phyloP scores from a whole-genome alignment of 2,888 invertebrate genomes.

The Hydraecia micacea region DNA sequence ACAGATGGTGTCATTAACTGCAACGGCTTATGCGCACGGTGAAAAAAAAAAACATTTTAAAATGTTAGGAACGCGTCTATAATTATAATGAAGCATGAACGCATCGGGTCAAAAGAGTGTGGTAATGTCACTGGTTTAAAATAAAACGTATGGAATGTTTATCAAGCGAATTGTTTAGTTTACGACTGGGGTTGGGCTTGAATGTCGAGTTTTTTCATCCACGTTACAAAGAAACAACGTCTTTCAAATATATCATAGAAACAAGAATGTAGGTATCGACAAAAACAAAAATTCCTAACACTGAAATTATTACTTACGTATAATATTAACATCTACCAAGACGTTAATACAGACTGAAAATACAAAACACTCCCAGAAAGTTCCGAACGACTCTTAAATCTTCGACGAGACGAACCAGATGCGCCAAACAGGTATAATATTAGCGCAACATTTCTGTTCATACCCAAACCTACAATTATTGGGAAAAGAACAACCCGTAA shows the following conservation, averaged over 20 bases:
- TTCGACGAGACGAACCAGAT: slow-evolving; percentile 69
- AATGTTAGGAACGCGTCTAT: slow-evolving; percentile 71
- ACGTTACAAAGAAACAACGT: slow-evolving; percentile 1
- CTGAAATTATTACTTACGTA: background rate
- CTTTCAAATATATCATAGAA: background rate
- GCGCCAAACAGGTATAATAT: slow-evolving; percentile 75
- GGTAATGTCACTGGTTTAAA: slow-evolving; percentile 78
- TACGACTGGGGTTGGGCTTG: slow-evolving; percentile 71
- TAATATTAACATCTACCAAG: background rate
- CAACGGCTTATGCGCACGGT: slow-evolving; percentile 64
- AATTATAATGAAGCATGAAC: slow-evolving; percentile 79
- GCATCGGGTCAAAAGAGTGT: slow-evolving; percentile 76
- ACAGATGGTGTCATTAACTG: slow-evolving; percentile 75
- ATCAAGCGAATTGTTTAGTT: slow-evolving; percentile 78
- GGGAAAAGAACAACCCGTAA: slow-evolving; percentile 78
- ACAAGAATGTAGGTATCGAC: background rate
- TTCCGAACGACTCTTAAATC: slow-evolving; percentile 59
- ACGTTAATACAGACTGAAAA: slow-evolving; percentile 19
- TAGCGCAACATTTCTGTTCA: slow-evolving; percentile 78
- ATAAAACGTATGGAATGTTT: slow-evolving; percentile 81
- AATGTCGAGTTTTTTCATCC: slow-evolving; percentile 30
- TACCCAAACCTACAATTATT: slow-evolving; percentile 79
- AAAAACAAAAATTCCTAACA: background rate
- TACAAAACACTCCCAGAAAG: slow-evolving; percentile 46
- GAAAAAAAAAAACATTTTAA: slow-evolving; percentile 61